phyloP scores from a whole-genome alignment of 1,140 invertebrate genomes.

The Globodera rostochiensis region DNA sequence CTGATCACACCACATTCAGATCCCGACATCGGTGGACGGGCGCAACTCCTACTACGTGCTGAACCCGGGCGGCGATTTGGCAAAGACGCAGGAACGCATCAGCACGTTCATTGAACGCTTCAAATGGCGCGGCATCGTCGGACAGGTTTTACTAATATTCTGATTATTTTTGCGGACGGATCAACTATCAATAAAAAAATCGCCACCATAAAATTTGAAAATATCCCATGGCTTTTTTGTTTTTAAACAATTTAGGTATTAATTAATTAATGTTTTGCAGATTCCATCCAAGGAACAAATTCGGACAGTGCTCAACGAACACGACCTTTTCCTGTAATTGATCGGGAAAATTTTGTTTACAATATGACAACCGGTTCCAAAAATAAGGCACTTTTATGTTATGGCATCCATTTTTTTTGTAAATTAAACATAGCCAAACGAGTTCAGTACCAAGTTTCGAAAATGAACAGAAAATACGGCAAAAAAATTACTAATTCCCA shows the following conservation, averaged over 20 bases:
- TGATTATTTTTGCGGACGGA: too few relatives aligned
- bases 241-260: too few relatives aligned
- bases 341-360: too few relatives aligned
- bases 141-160: slow-evolving; percentile 19
- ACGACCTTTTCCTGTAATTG: slow-evolving; percentile 55
- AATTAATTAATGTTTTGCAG: neutral
- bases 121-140: slow-evolving; percentile 48
- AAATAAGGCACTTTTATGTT: too few relatives aligned
- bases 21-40: slow-evolving; percentile 52
- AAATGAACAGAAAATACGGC: too few relatives aligned
- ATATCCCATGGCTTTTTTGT: too few relatives aligned
- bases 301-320: slow-evolving; percentile 31
- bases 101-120: slow-evolving; percentile 40
- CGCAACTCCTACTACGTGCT: slow-evolving; percentile 56
- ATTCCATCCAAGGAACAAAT: slow-evolving; percentile 30
- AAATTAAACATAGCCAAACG: too few relatives aligned
- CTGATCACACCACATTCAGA: slow-evolving; percentile 31
- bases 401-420: too few relatives aligned
- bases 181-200: too few relatives aligned
- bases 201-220: neutral
- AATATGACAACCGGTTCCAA: too few relatives aligned
- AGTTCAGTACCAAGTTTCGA: too few relatives aligned
- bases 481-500: too few relatives aligned
- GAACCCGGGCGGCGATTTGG: slow-evolving; percentile 59
- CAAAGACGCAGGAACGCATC: slow-evolving; percentile 51